phyloP scores from a whole-genome alignment of 2,113 vertebrate species.

The Chlorodrepanis virens region DNA sequence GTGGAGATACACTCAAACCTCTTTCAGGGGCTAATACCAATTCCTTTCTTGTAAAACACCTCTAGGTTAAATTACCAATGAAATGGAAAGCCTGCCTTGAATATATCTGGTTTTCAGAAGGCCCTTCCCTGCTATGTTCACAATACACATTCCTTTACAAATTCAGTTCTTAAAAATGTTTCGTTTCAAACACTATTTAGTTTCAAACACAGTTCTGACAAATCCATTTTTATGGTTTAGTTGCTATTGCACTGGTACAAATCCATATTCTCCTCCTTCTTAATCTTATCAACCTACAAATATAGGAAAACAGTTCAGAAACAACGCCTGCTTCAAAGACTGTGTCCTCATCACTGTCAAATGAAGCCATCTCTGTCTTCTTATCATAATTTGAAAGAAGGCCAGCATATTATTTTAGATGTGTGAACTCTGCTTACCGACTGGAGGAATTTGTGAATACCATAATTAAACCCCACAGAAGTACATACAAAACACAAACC shows the following conservation, averaged over 20 bases:
- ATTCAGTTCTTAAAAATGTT: not conserved
- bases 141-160: not conserved
- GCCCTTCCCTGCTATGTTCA: not conserved
- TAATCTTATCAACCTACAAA: not conserved
- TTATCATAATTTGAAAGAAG: constrained; percentile 77
- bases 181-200: not conserved
- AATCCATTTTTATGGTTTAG: not conserved
- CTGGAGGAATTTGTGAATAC: constrained; percentile 9
- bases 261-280: not conserved
- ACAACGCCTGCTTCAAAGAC: constrained; percentile 65
- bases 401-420: constrained; percentile 52
- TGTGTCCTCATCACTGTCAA: constrained; percentile 75
- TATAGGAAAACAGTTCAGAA: constrained; percentile 1
- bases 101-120: not conserved
- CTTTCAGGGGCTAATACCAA: not conserved
- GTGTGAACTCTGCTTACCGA: constrained; percentile 24
- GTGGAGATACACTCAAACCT: constrained; percentile 3
- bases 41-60: not conserved
- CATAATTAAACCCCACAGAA: constrained; percentile 7
- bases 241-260: not conserved
- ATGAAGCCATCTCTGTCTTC: constrained; percentile 66
- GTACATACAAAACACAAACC: not conserved
- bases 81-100: not conserved
- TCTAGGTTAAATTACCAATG: not conserved
- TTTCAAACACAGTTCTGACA: not conserved